Base-by-base conservation (phyloP, 2,113 vertebrate species). In the Ploceus nigricollis region DNA sequence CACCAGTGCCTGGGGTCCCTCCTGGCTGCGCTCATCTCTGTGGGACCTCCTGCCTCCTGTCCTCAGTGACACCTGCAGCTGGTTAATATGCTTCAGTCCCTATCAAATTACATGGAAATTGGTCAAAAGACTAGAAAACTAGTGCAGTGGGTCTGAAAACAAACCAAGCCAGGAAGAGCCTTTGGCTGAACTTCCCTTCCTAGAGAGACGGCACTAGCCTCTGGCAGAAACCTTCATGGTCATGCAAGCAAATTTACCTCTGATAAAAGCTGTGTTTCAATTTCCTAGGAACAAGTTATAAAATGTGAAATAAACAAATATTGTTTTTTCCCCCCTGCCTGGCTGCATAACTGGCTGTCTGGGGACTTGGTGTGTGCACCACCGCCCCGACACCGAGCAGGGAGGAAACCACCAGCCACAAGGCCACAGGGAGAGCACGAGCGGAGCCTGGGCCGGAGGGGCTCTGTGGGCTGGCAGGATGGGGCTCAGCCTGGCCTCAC, bases 371-470 rank as follows among this genome's bases (percentile, higher is more conserved):
- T 19, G 87, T 33, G 63, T 21, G 90, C 71, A 8, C 15, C 76
- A 13, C 8, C 4, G 2, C 47, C 13, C 7, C 0, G 1, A 3
- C 6, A 9, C 35, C 0, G 6, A 33, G 1, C 39, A 6, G 58
- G 42, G 53, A 72, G 68, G 71, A 64, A 39, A 47, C 30, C 87
- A 21, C 17, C 28, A 45, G 39, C 70, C 7, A 0, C 22, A 8
- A 11, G 71, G 56, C 17, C 66, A 11, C 39, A 6, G 64, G 5
- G 18, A 40, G 31, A 5, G 2, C n/a, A 3, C 0, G 30, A 42
- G 76, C 1, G 1, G 24, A 31, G 76, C 48, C 50, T 3, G 47
- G 0, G 1, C 75, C 0, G 0, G 30, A 13, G 28, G 44, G 37
- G 27, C 33, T 66, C 20, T 3, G 37, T 0, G 12, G 48, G 44